Base-by-base conservation (phyloP, 2,888 invertebrate genomes). In the Pyrgus malvae region DNA sequence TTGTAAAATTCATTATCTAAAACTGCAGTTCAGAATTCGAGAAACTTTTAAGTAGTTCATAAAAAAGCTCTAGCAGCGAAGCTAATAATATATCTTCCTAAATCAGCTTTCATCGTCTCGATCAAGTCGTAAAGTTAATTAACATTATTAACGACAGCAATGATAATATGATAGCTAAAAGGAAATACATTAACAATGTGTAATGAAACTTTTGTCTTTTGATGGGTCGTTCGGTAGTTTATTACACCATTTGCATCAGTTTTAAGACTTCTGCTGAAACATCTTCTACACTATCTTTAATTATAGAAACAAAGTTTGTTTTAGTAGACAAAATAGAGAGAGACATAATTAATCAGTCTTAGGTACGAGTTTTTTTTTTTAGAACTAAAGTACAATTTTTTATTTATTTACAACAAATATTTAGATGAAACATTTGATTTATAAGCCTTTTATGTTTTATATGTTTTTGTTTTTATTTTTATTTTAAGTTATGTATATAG, bases 171-270 rank as follows among this genome's bases (percentile, higher is more conserved):
- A 17, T 37, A 37, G 16, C 7, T 16, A 9, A n/a, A 37, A 19
- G 17, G 21, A 17, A 40, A 54, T 54, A 38, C 33, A 42, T 48
- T 27, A 51, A 41, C 25, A 19, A 27, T 16, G 5, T 12, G 29
- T 5, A 42, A 33, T 44, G 38, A 53, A 21, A 23, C 37, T 59
- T 62, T 62, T 60, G 60, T 61, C 57, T 60, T 53, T 61, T 65
- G 59, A 65, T 63, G 55, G 61, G 42, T 62, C 59, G 58, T 65
- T 63, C 51, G 51, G 44, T 46, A 57, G 63, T 63, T 64, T 62
- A 62, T 60, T 60, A 48, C 55, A 33, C 54, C 59, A 64, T 64
- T 63, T 60, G 57, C 48, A 59, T 60, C 56, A 55, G 50, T 61
- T 56, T 55, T 55, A 59, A 58, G 53, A 48, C 57, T 48, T 56